phyloP scores from a whole-genome alignment of 2,797 vertebrate species.

The Discoglossus pictus region DNA sequence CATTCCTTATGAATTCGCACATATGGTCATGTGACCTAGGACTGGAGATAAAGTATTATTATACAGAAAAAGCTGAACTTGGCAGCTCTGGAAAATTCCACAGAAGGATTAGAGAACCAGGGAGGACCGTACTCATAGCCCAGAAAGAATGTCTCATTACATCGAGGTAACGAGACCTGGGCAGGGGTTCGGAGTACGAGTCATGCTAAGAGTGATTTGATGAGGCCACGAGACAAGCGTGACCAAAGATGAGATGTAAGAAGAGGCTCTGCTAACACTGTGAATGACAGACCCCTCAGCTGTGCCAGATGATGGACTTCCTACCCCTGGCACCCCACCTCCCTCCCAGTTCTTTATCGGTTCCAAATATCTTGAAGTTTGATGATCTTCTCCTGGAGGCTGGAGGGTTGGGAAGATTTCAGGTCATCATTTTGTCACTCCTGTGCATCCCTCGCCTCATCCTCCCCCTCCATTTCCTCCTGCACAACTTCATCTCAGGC shows the following conservation, averaged over 20 bases:
- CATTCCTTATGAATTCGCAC: too few relatives aligned
- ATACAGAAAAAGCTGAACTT: too few relatives aligned
- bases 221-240: too few relatives aligned
- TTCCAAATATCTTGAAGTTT: conserved; percentile 70
- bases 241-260: too few relatives aligned
- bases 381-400: conserved; percentile 80
- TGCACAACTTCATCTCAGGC: conserved; percentile 84
- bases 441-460: conserved; percentile 77
- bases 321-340: not conserved
- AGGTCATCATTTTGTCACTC: conserved; percentile 71
- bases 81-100: not conserved
- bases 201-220: too few relatives aligned
- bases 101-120: not conserved
- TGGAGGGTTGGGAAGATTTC: conserved; percentile 86
- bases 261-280: too few relatives aligned
- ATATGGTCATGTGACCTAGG: too few relatives aligned
- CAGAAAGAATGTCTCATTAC: not conserved
- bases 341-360: not conserved
- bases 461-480: conserved; percentile 83
- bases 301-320: too few relatives aligned
- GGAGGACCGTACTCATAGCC: not conserved
- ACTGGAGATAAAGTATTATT: too few relatives aligned
- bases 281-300: too few relatives aligned
- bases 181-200: too few relatives aligned
- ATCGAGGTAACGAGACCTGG: too few relatives aligned